Base-by-base conservation (phyloP, 2,113 vertebrate genomes). In the Notarius lentiginosus region DNA sequence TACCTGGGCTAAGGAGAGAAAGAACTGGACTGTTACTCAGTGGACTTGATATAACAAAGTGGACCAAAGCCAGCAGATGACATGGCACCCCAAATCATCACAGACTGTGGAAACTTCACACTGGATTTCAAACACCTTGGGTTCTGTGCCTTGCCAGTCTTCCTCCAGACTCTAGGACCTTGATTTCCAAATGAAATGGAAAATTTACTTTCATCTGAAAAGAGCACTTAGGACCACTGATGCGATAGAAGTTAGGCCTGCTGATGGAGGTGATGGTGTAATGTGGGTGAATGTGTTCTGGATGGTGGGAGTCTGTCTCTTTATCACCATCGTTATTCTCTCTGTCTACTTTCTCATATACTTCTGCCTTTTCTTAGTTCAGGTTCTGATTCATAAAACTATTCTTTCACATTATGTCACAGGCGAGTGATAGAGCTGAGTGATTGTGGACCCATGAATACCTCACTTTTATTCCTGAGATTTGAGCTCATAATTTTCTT, bases 331-430 rank as follows among this genome's bases (percentile, higher is more conserved):
- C 51, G 4, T 61, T 18, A 27, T 92, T 58, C 83, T 94, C 34
- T 86, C 76, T 0, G 80, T 65, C 82, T 94, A 85, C 84, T 61
- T 91, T 77, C 86, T 92, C 68, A 92, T 94, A 95, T 95, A 91
- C 5, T 20, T 53, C 4, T 34, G 10, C 49, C 30, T 10, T 27
- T 55, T 60, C 8, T 80, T n/a, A 53, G 5, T 82, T n/a, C 11
- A 27, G 22, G 55, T 60, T 65, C 56, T 53, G 1, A 24, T n/a
- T 76, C 20, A 49, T 49, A 66, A 70, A 56, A 17, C 30, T 18
- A 17, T 72, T 20, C 18, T 0, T 72, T 55, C 10, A 9, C 27
- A 1, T 22, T 83, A 56, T 8, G 27, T 55, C 51, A 77, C 34
- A 77, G 14, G 18, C 41, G 41, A 15, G 49, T 55, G 49, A n/a